A percentile compares a stretch with the other conserved stretches of the same genome.
Conservation (phyloP, 64 coral and sea anemone genomes). For the Cladopsammia gracilis region DNA sequence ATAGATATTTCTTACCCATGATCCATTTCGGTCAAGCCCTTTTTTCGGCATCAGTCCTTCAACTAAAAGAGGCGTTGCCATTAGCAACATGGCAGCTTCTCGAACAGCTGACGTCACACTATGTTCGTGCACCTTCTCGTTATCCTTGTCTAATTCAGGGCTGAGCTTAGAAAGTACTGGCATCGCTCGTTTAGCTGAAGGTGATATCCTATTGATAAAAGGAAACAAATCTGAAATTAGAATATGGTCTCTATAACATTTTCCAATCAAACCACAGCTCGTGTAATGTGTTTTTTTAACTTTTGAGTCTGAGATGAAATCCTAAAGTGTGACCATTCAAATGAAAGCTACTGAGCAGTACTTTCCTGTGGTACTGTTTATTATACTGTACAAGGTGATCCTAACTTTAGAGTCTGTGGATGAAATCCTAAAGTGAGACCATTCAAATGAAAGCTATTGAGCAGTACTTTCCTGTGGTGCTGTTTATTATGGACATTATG, state of each 20-base stretch:
- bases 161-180: conserved; percentile 59
- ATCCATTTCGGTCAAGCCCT: background rate
- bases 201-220: conserved; percentile 44
- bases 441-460: no score
- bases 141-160: conserved; percentile 48
- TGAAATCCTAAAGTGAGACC: no score
- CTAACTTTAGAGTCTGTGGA: no score
- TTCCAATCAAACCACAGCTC: no score
- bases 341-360: no score
- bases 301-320: no score
- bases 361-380: no score
- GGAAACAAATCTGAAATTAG: no score
- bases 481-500: background rate
- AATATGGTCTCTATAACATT: no score
- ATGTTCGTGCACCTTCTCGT: conserved; percentile 3
- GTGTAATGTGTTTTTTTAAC: no score
- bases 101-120: conserved; percentile 54
- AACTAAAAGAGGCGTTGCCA: conserved; percentile 65
- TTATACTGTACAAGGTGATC: no score
- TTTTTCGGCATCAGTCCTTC: conserved; percentile 15
- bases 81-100: conserved; percentile 50
- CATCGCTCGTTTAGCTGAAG: conserved; percentile 47
- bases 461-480: background rate
- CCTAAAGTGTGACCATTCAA: no score
- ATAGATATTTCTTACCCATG: conserved; percentile 10